Evolutionary conservation across 2,113 vertebrate species (phyloP).

Genomic region (Seriola dumerili): DNA sequence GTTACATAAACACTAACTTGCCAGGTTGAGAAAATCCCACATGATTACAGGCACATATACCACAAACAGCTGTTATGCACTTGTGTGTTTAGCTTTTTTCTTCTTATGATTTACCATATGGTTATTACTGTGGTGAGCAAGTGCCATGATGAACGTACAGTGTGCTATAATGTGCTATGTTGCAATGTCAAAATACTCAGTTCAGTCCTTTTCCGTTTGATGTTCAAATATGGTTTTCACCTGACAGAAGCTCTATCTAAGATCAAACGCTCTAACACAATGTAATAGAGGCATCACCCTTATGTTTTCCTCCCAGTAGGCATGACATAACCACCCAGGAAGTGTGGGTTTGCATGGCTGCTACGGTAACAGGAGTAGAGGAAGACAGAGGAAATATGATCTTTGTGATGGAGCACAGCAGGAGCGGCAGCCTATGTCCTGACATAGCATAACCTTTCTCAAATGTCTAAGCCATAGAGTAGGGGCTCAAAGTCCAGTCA

Average conservation of each 20-base stretch:
- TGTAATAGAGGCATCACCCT: constrained; percentile 33
- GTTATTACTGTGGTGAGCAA: background rate
- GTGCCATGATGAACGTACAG: background rate
- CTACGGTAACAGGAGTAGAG: constrained; percentile 73
- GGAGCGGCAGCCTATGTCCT: constrained; percentile 51
- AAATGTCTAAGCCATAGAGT: constrained; percentile 49
- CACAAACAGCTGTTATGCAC: background rate
- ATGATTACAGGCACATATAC: background rate
- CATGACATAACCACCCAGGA: constrained; percentile 73
- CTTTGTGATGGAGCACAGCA: constrained; percentile 55
- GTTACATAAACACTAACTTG: background rate
- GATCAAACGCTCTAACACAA: background rate
- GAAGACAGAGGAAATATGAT: constrained; percentile 76
- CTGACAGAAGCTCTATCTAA: background rate
- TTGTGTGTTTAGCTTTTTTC: background rate
- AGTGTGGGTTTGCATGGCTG: constrained; percentile 71
- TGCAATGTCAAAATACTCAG: background rate
- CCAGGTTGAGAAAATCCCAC: constrained; percentile 19
- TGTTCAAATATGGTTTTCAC: constrained; percentile 16
- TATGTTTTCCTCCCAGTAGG: constrained; percentile 41
- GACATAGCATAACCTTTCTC: constrained; percentile 74
- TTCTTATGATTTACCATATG: background rate
- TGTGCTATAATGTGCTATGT: background rate
- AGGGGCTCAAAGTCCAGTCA: constrained; percentile 11
- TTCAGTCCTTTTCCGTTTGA: constrained; percentile 1